Conservation (phyloP, 2,797 vertebrate species). For the Lagocephalus sceleratus region DNA sequence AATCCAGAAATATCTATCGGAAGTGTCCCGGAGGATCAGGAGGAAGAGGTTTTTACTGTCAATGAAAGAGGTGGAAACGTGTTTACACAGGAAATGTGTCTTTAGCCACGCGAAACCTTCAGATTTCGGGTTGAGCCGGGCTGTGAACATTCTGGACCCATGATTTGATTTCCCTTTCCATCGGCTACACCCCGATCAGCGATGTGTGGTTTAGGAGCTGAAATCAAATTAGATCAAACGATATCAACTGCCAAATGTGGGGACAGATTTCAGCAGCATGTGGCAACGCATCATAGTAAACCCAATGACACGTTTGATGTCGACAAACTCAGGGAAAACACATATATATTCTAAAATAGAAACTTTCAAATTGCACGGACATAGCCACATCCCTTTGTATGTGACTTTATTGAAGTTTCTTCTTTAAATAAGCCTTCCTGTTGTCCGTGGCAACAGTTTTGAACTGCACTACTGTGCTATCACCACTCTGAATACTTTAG, state of each 20-base stretch:
- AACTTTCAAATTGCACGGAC: too few species aligned
- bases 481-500: too few species aligned
- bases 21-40: slow-evolving; percentile 13
- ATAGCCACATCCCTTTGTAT: too few species aligned
- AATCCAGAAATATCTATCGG: slow-evolving; percentile 19
- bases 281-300: slow-evolving; percentile 3
- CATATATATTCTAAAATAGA: too few species aligned
- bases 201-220: slow-evolving; percentile 22
- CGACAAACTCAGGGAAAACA: too few species aligned
- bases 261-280: too few species aligned
- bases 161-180: slow-evolving; percentile 36
- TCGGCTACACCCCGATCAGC: slow-evolving; percentile 31
- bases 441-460: too few species aligned
- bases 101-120: slow-evolving; percentile 14
- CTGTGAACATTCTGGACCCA: slow-evolving; percentile 9
- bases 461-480: too few species aligned
- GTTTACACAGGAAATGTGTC: slow-evolving; percentile 15
- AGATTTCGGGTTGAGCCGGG: slow-evolving; percentile 4
- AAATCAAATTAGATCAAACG: slow-evolving; percentile 46
- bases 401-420: too few species aligned
- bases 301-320: neutral
- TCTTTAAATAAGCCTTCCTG: too few species aligned
- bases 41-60: neutral
- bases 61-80: neutral
- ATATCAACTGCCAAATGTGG: slow-evolving; percentile 20